phyloP scores from a whole-genome alignment of 1,140 invertebrate genomes.

The Archivesica marissinica region DNA sequence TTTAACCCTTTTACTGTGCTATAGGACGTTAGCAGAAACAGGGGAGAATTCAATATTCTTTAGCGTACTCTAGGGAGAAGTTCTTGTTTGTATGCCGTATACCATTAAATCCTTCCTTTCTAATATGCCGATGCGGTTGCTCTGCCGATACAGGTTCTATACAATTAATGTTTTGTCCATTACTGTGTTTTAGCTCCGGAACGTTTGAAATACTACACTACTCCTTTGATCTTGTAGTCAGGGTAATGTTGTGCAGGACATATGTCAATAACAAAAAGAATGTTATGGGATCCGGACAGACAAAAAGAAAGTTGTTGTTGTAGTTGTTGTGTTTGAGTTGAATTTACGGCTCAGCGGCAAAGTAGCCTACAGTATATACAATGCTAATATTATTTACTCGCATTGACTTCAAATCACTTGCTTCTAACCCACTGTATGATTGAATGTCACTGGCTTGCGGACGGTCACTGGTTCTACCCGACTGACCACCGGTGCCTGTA shows the following conservation, averaged over 20 bases:
- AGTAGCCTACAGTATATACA: no score
- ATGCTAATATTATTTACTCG: no score
- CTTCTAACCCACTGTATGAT: no score
- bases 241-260: neutral
- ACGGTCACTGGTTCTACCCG: no score
- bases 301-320: no score
- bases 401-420: no score
- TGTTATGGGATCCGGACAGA: no score
- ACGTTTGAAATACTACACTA: neutral
- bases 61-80: neutral
- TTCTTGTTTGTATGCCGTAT: constrained; percentile 13
- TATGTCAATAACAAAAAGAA: no score
- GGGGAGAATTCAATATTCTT: constrained; percentile 31
- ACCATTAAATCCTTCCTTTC: neutral
- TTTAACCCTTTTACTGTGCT: neutral
- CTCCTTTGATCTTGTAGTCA: neutral
- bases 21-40: neutral
- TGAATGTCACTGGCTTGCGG: no score
- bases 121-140: neutral
- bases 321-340: no score
- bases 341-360: no score
- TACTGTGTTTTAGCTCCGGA: neutral
- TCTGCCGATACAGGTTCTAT: neutral
- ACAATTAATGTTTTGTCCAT: neutral
- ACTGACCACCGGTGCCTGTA: no score